These are phyloP conservation scores for Sminthurides aquaticus DNA, from an alignment of 2,888 invertebrate species.

Conservation along the genomic window DNA sequence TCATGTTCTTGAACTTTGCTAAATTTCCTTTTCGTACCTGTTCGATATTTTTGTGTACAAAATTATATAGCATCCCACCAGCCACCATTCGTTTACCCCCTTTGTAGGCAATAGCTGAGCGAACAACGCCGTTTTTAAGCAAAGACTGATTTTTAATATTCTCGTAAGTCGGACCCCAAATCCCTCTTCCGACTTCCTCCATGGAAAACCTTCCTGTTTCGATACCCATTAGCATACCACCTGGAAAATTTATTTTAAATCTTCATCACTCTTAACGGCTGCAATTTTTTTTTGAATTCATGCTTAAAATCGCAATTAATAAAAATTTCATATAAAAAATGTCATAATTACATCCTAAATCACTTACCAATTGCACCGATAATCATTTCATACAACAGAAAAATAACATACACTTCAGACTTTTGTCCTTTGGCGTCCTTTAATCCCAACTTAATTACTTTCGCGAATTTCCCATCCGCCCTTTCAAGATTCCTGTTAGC, in stretches of 20 bases:
- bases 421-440: background rate
- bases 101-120: background rate
- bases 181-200: background rate
- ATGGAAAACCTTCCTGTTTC: conserved; percentile 5
- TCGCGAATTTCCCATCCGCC: conserved; percentile 5
- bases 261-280: no score
- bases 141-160: background rate
- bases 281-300: no score
- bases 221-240: conserved; percentile 8
- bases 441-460: conserved; percentile 4
- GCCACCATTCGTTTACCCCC: background rate
- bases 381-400: conserved; percentile 4
- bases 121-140: background rate
- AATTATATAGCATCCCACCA: conserved; percentile 11
- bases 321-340: no score
- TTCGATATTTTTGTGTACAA: conserved; percentile 14
- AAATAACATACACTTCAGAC: conserved; percentile 7
- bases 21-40: conserved; percentile 1
- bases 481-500: background rate
- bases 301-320: no score
- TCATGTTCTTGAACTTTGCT: no score
- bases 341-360: no score
- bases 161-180: background rate
- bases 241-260: no score
- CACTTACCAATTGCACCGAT: conserved; percentile 11